Evolutionary conservation across 2,888 invertebrate genomes (phyloP).

Genomic region (Griposia aprilina): DNA sequence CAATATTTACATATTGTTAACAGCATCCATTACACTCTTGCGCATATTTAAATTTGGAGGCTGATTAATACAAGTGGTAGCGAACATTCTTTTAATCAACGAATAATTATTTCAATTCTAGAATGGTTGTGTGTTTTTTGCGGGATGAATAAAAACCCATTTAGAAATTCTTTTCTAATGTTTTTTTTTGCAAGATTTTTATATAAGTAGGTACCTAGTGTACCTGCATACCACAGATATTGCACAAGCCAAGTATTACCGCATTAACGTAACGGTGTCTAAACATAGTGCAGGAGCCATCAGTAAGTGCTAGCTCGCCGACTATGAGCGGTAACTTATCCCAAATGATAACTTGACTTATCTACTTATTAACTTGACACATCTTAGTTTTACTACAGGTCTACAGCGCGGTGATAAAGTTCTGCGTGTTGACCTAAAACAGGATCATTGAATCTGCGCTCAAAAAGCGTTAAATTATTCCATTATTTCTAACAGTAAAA

Average conservation of each 20-base stretch:
- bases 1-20: constrained; percentile 63
- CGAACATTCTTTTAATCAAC: constrained; percentile 35
- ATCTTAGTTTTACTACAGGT: background rate
- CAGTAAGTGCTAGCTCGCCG: constrained; percentile 25
- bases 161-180: background rate
- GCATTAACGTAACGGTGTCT: constrained; percentile 59
- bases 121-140: background rate
- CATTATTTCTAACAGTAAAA: background rate
- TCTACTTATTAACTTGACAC: constrained; percentile 14
- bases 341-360: constrained; percentile 19
- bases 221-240: background rate
- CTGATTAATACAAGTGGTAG: constrained; percentile 18
- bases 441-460: background rate
- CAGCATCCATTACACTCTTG: constrained; percentile 34
- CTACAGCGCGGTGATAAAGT: background rate
- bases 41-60: constrained; percentile 13
- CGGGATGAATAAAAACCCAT: background rate
- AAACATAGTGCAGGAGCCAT: constrained; percentile 44
- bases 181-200: background rate
- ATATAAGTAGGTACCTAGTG: background rate
- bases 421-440: background rate
- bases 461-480: background rate
- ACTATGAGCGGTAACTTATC: constrained; percentile 19
- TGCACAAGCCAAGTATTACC: constrained; percentile 31
- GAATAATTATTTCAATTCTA: background rate